These are phyloP conservation scores for Antennarius striatus DNA, from an alignment of 2,113 vertebrate species.

Conservation along the genomic window DNA sequence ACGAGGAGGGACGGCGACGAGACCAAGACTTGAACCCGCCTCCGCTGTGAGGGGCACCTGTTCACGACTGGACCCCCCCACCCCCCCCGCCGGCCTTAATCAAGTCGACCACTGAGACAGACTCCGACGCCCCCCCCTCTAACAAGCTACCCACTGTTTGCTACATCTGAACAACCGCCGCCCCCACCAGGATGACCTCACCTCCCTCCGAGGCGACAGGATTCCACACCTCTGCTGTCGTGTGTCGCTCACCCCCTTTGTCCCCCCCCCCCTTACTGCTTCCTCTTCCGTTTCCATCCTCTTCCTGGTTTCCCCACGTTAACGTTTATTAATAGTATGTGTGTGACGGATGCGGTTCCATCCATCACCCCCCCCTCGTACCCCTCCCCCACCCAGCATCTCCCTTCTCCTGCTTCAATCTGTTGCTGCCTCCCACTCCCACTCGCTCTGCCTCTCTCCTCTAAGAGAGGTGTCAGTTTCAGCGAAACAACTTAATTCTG, in stretches of 20 bases:
- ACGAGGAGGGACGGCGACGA: constrained; percentile 45
- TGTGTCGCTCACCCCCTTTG: too few relatives aligned
- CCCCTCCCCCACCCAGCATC: constrained; percentile 62
- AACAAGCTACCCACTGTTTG: constrained; percentile 70
- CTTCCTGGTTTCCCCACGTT: constrained; percentile 6
- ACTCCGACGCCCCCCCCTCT: constrained; percentile 68
- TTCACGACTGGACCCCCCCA: constrained; percentile 70
- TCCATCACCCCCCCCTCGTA: constrained; percentile 33
- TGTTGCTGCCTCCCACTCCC: constrained; percentile 86
- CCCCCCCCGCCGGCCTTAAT: constrained; percentile 67
- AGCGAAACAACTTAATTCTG: constrained; percentile 99
- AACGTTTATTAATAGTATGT: constrained; percentile 81
- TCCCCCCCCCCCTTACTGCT: too few relatives aligned
- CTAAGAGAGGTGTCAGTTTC: constrained; percentile 95
- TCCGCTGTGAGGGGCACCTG: constrained; percentile 80
- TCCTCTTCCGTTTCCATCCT: too few relatives aligned
- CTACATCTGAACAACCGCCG: constrained; percentile 73
- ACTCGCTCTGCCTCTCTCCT: constrained; percentile 53
- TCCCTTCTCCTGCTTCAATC: constrained; percentile 86
- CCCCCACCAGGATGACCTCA: constrained; percentile 13
- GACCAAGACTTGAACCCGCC: constrained; percentile 60
- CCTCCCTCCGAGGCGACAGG: too few relatives aligned
- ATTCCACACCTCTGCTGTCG: too few relatives aligned
- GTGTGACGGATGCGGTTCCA: constrained; percentile 61
- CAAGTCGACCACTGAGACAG: constrained; percentile 77